These are phyloP conservation scores for Hemibagrus wyckioides DNA, from an alignment of 2,113 vertebrate species.

Conservation along the genomic window DNA sequence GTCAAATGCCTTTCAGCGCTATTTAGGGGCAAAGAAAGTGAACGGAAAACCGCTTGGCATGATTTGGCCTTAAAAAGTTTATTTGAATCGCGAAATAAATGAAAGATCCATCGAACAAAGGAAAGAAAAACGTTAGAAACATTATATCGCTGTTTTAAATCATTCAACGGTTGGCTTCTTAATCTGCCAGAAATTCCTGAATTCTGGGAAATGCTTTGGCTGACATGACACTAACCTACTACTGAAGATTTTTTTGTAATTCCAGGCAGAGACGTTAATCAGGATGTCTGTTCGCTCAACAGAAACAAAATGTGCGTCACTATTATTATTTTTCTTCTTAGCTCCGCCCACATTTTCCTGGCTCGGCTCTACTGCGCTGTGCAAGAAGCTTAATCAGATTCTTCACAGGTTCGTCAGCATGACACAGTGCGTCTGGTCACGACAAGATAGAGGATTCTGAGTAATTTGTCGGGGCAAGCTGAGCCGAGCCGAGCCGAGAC, in stretches of 20 bases:
- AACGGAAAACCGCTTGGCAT: too few relatives aligned
- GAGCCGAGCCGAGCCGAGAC: not conserved
- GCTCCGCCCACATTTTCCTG: not conserved
- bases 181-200: too few relatives aligned
- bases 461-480: not conserved
- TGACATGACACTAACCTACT: not conserved
- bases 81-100: too few relatives aligned
- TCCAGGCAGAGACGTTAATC: not conserved
- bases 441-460: not conserved
- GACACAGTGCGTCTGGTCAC: not conserved
- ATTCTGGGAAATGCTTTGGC: not conserved
- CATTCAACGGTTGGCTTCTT: too few relatives aligned
- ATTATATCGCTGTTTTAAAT: not conserved
- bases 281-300: too few relatives aligned
- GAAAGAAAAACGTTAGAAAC: not conserved
- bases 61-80: too few relatives aligned
- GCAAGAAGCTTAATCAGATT: not conserved
- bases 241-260: not conserved
- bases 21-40: too few relatives aligned
- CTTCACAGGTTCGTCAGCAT: not conserved
- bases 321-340: too few relatives aligned
- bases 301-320: too few relatives aligned
- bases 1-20: too few relatives aligned
- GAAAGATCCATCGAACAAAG: too few relatives aligned
- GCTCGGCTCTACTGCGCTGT: not conserved